Evolutionary conservation across 1,140 invertebrate genomes (phyloP), one percentile per base, ranked within the genome.

Genomic region (Nixonia krombeini): DNA sequence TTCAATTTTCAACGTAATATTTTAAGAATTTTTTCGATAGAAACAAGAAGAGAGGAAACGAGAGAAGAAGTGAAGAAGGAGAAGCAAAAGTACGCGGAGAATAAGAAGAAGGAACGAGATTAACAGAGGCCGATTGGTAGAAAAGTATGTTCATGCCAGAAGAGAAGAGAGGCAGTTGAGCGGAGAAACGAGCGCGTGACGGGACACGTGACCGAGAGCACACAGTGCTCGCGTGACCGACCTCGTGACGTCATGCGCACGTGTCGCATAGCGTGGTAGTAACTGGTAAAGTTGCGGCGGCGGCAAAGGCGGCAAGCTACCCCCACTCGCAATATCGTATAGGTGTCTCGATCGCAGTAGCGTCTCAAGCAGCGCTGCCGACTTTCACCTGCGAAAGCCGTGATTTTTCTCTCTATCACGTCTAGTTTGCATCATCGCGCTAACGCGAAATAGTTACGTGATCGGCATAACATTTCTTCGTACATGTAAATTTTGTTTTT

Each of bases 221-320:
- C 81, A 84, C 80, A 72, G 78, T 77, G 71, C 79, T 84, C 82
- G 81, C 83, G 83, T 85, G 83, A 85, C 82, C 76, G 75, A 67
- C 70, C 66, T 69, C 51, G 67, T 84, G n/a, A n/a, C n/a, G n/a
- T n/a, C n/a, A n/a, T n/a, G 62, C 78, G 83, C 84, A 85, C 84
- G 84, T 85, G 84, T 85, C 78, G 66, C 72, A 73, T 71, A 76
- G 83, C 82, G 79, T 82, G 83, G 80, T 76, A n/a, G n/a, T n/a
- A n/a, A n/a, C n/a, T n/a, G 63, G 67, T 55, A 38, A 65, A 40
- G 52, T 55, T 40, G 55, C 50, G 37, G 58, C 67, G 45, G 55
- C 65, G 37, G 37, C n/a, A n/a, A n/a, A n/a, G n/a, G n/a, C n/a
- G 31, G 47, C 40, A 61, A 67, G 29, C 12, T 6, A 25, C 31